Percentiles rank a stretch among this genome's conserved stretches.
phyloP scores from a whole-genome alignment of 2,113 vertebrate species.

The Colius striatus region DNA sequence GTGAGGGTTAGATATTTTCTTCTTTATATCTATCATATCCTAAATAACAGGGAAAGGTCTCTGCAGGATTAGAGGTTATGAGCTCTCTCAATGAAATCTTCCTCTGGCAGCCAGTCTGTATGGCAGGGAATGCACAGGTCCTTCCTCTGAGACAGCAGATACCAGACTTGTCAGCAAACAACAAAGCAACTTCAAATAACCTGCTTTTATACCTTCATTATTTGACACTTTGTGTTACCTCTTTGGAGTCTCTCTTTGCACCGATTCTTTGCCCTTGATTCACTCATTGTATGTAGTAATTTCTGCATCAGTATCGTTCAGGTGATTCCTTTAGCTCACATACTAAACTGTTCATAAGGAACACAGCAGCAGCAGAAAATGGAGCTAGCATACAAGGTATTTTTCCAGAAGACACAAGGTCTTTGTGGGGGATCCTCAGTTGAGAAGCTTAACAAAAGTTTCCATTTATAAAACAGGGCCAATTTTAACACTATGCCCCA shows the following conservation, averaged over 20 bases:
- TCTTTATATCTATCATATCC: not conserved
- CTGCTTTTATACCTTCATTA: not conserved
- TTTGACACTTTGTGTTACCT: not conserved
- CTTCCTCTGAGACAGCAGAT: not conserved
- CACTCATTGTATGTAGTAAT: not conserved
- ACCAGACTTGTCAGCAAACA: not conserved
- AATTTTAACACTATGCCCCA: not conserved
- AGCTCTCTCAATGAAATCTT: not conserved
- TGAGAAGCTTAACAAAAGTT: not conserved
- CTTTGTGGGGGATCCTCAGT: not conserved
- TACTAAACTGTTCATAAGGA: not conserved
- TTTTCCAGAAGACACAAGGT: not conserved
- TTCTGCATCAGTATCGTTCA: not conserved
- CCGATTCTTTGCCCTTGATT: not conserved
- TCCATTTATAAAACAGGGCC: not conserved
- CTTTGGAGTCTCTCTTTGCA: not conserved
- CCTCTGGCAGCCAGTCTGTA: not conserved
- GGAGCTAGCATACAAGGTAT: not conserved
- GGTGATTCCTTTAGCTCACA: not conserved
- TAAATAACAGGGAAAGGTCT: not conserved
- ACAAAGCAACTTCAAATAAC: not conserved
- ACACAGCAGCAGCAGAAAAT: not conserved
- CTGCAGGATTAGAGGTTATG: fast-evolving
- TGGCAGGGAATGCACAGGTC: fast-evolving
- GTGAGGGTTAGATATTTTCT: not conserved